Percentiles rank a stretch among this genome's conserved stretches.
Evolutionary conservation across 2,113 vertebrate species (phyloP).

Genomic region (Otus sunia): DNA sequence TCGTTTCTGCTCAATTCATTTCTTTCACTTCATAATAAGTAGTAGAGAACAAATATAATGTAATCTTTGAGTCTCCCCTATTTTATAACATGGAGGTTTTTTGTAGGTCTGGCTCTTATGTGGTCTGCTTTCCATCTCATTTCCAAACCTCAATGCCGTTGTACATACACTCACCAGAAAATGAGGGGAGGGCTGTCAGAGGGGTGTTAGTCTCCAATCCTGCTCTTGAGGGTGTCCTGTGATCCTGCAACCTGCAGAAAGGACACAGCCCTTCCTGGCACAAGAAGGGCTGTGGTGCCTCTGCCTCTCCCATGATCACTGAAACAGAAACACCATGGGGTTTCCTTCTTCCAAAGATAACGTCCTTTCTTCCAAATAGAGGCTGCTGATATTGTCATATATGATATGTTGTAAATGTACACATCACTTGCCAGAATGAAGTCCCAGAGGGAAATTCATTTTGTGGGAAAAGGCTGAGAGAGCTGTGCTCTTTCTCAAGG

Average conservation of each 20-base stretch:
- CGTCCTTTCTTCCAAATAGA: background rate
- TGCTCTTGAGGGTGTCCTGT: background rate
- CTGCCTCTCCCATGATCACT: background rate
- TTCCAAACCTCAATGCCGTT: background rate
- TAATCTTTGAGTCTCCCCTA: background rate
- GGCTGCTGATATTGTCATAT: background rate
- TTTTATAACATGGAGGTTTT: background rate
- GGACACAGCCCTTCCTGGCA: background rate
- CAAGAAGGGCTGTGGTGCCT: accelerated
- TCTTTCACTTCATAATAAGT: background rate
- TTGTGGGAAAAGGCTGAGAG: slow-evolving; percentile 45
- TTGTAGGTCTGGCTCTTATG: background rate
- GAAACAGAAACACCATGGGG: background rate
- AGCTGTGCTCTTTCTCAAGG: background rate
- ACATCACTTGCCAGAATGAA: background rate
- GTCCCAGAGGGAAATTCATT: background rate
- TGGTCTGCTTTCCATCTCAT: background rate
- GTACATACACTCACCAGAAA: accelerated
- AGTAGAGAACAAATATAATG: background rate
- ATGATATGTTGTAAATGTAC: background rate
- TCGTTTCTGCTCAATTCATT: background rate
- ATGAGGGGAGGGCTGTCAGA: background rate
- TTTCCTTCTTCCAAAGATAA: background rate
- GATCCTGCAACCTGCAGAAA: accelerated
- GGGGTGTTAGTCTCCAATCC: no score